Evolutionary conservation across 2,888 invertebrate genomes (phyloP), one percentile per base, ranked within the genome.

Genomic region (Caenorhabditis drosophilae): DNA sequence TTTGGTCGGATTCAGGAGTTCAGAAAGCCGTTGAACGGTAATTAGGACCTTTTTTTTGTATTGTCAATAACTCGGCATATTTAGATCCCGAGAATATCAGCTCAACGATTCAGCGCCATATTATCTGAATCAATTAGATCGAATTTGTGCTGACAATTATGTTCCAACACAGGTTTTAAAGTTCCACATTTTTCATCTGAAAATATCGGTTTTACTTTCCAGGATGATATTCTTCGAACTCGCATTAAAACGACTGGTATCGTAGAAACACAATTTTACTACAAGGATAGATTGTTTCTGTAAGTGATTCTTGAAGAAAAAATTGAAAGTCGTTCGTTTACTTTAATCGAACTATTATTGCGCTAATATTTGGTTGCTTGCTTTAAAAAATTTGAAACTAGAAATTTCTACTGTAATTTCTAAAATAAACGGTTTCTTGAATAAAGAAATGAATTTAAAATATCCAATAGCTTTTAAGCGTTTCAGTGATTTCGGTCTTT

Each of bases 41-140:
- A n/a, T n/a, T n/a, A n/a, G n/a, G n/a, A n/a, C n/a, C n/a, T n/a
- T n/a, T n/a, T n/a, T n/a, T n/a, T n/a, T n/a, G n/a, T n/a, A n/a
- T n/a, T n/a, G n/a, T n/a, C n/a, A n/a, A n/a, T n/a, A n/a, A n/a
- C n/a, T n/a, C n/a, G n/a, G 31, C 31, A 31, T 9, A 9, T 31
- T 31, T 9, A 31, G 31, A 12, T 31, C 61, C n/a, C 50, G 54
- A 18, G 67, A 67, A 35, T 62, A 58, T 26, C 55, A 62, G n/a
- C 48, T 67, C 18, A 67, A 67, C 36, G 67, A 67, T 23, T 67
- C 67, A 25, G 62, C 67, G 15, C 41, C 38, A n/a, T 67, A 67
- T 48, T 67, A 58, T 45, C 34, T 67, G 40, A 52, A 45, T 34
- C 62, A 62, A 31, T 41, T 67, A 1, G 62, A 67, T 23, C 27